Conservation (phyloP, 2,797 vertebrate genomes). For the Poeciliopsis presidionis region DNA sequence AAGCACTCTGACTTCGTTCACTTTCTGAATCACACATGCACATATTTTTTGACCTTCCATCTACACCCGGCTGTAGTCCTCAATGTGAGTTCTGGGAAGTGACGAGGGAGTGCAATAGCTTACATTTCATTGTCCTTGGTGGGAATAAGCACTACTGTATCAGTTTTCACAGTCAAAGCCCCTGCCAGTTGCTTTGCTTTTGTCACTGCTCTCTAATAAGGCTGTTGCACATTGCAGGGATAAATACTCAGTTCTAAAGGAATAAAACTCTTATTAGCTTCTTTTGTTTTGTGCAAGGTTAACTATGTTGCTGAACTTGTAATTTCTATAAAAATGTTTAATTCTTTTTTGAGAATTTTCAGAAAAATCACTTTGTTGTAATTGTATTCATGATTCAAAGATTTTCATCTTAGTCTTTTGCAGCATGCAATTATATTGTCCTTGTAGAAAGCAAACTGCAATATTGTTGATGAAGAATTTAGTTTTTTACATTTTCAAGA, state of each 20-base stretch:
- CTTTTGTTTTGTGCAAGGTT: constrained; percentile 3
- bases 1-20: constrained; percentile 31
- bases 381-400: background rate
- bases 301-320: constrained; percentile 11
- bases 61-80: constrained; percentile 66
- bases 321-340: background rate
- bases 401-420: constrained; percentile 3
- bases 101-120: constrained; percentile 73
- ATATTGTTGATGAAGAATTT: constrained; percentile 22
- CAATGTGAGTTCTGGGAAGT: constrained; percentile 73
- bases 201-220: constrained; percentile 70
- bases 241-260: constrained; percentile 40
- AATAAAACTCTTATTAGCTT: constrained; percentile 17
- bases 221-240: constrained; percentile 47
- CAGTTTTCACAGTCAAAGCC: constrained; percentile 76
- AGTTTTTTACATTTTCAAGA: constrained; percentile 8
- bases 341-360: background rate
- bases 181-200: constrained; percentile 76
- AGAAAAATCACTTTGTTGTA: background rate
- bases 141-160: constrained; percentile 75
- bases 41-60: constrained; percentile 70
- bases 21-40: constrained; percentile 47
- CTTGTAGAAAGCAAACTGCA: constrained; percentile 6
- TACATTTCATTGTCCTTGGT: constrained; percentile 82
- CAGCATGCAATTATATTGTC: background rate